Evolutionary conservation across 2,113 vertebrate species (phyloP).

Genomic region (Neotoma lepida): DNA sequence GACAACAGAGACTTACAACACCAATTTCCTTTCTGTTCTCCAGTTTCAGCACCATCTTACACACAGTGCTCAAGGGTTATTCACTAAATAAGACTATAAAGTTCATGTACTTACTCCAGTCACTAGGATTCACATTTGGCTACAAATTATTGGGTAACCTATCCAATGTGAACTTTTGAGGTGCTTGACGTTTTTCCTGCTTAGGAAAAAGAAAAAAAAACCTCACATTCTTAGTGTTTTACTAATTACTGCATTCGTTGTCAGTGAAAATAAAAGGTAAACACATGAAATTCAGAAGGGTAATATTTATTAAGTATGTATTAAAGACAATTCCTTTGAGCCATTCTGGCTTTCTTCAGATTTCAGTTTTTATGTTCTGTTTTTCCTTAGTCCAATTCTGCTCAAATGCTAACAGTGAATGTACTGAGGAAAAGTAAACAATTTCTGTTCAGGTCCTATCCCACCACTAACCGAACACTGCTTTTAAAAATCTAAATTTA

Average conservation of each 20-base stretch:
- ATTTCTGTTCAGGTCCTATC: slow-evolving; percentile 46
- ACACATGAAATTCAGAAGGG: slow-evolving; percentile 51
- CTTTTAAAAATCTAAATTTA: slow-evolving; percentile 78
- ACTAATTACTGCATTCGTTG: not conserved
- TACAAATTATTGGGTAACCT: slow-evolving; percentile 38
- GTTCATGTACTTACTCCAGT: not conserved
- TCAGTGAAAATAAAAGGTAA: slow-evolving; percentile 37
- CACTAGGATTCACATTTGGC: slow-evolving; percentile 18
- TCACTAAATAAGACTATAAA: not conserved
- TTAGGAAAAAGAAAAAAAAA: not conserved
- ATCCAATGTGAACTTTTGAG: not conserved
- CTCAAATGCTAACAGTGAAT: not conserved
- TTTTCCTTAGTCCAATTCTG: slow-evolving; percentile 53
- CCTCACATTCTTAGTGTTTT: slow-evolving; percentile 26
- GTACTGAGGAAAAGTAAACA: slow-evolving; percentile 64
- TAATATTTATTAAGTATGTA: not conserved
- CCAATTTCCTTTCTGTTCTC: not conserved
- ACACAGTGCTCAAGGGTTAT: not conserved
- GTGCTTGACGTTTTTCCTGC: slow-evolving; percentile 19
- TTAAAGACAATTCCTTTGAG: slow-evolving; percentile 45
- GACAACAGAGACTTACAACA: not conserved
- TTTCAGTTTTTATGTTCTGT: slow-evolving; percentile 21
- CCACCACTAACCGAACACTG: slow-evolving; percentile 51
- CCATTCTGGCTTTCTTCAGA: slow-evolving; percentile 16
- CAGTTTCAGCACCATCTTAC: not conserved